Base-by-base conservation (phyloP, 1,140 invertebrate species). In the Papilio machaon region DNA sequence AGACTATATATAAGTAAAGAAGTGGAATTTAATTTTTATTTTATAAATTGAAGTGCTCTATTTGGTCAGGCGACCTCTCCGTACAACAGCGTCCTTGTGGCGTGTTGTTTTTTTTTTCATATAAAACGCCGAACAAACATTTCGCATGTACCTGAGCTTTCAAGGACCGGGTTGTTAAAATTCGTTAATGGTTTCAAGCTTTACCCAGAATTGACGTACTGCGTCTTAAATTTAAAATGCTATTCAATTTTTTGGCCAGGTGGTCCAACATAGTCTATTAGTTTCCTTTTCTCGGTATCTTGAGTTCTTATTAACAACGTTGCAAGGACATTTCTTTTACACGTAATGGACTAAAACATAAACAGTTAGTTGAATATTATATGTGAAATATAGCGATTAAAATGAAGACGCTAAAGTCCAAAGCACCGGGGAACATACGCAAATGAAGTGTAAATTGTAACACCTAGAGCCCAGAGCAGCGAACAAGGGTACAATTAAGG, bases 401-500 rank as follows among this genome's bases (percentile, higher is more conserved):
- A 70, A 70, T 70, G 9, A 70, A 70, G 64, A 70, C 30, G 30
- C 64, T 15, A 17, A 70, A 70, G 64, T 70, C 30, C 30, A 70
- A 35, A 70, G 64, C 30, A 35, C 64, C 30, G 64, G 64, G 58
- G 54, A 67, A 64, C 77, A 67, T 47, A 79, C 77, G 77, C 77
- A 79, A 79, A 79, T 79, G 77, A 79, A 79, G 77, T 79, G 77
- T 79, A 79, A 79, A 79, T 79, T 79, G 46, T 79, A 46, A 46
- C 77, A 38, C 77, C 58, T 79, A 23, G 77, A 79, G 77, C 58
- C 38, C 67, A 23, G 58, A 79, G 77, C 35, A 19, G 82, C 81
- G 90, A 91, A 94, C 93, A 93, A 94, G 92, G 87, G 88, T 88
- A 93, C 92, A 94, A 94, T 94, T 93, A 93, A 92, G 90, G 91